Evolutionary conservation across 2,888 invertebrate genomes (phyloP), one percentile per base, ranked within the genome.

Genomic region (Pantelozetes paolii): DNA sequence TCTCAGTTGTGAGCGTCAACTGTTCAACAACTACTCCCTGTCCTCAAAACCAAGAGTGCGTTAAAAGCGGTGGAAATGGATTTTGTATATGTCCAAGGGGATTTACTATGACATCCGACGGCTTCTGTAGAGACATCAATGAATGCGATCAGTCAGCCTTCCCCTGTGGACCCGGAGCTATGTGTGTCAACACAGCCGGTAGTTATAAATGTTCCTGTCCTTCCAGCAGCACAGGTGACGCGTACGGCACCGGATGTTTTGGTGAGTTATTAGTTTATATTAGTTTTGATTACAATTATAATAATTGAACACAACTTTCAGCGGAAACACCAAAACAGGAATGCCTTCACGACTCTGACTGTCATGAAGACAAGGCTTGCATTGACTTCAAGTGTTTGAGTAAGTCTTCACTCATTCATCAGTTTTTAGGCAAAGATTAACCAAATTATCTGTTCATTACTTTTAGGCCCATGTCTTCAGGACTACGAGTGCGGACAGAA

Each of bases 191-290:
- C 81, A 86, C 89, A 0, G 86, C 86, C 1, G 94, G 94, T 1
- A 92, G 93, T 69, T 96, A 90, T 82, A 90, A 90, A 78, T 98
- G 98, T 81, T 82, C 89, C 59, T 98, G 98, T 82, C 92, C 92
- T 82, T 84, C 88, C 73, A 88, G 89, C 74, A 90, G 89, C 78
- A 85, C 84, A 77, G 94, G 93, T 75, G 88, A 94, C 85, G 90
- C 93, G n/a, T 89, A 89, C 79, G 83, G 86, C 13, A 78, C 78
- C 71, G 77, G 79, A 70, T 78, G 79, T 80, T 74, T 78, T 30
- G 72, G 78, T 78, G 32, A n/a, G n/a, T n/a, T n/a, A n/a, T n/a
- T n/a, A n/a, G n/a, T n/a, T n/a, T n/a, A n/a, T n/a, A n/a, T n/a
- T n/a, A n/a, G n/a, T n/a, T n/a, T n/a, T n/a, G n/a, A n/a, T n/a